phyloP scores from a whole-genome alignment of 2,888 invertebrate species.

The Ectobius pallidus region DNA sequence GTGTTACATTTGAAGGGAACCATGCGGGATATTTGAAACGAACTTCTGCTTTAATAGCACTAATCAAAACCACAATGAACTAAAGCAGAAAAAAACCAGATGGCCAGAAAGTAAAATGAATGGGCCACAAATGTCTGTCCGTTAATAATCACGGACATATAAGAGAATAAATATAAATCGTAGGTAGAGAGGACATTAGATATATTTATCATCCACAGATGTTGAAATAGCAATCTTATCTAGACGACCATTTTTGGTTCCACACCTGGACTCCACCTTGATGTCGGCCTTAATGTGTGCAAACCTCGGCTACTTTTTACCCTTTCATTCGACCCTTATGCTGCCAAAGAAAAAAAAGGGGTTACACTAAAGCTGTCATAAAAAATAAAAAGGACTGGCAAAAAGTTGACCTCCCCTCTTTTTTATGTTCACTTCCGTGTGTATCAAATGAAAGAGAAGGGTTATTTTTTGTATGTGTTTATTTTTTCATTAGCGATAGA shows the following conservation, averaged over 20 bases:
- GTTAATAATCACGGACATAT: neutral
- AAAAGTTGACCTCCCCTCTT: constrained; percentile 12
- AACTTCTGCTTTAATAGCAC: neutral
- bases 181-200: neutral
- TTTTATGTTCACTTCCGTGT: constrained; percentile 16
- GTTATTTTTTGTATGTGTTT: constrained; percentile 11
- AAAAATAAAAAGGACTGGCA: constrained; percentile 21
- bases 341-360: constrained; percentile 4
- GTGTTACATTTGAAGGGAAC: too few relatives aligned
- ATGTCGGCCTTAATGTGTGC: neutral
- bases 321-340: constrained; percentile 11
- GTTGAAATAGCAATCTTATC: constrained; percentile 28
- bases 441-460: neutral
- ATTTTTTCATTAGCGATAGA: constrained; percentile 21
- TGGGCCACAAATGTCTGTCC: neutral
- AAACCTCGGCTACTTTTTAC: constrained; percentile 10
- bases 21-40: too few relatives aligned
- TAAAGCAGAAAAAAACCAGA: neutral
- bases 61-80: neutral
- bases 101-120: neutral
- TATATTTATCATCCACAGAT: constrained; percentile 30
- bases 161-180: neutral
- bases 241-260: neutral
- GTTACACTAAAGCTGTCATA: constrained; percentile 2
- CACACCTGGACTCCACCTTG: constrained; percentile 13